Conservation (phyloP, 2,888 invertebrate species). For the Rhimphoctona megacephalus region DNA sequence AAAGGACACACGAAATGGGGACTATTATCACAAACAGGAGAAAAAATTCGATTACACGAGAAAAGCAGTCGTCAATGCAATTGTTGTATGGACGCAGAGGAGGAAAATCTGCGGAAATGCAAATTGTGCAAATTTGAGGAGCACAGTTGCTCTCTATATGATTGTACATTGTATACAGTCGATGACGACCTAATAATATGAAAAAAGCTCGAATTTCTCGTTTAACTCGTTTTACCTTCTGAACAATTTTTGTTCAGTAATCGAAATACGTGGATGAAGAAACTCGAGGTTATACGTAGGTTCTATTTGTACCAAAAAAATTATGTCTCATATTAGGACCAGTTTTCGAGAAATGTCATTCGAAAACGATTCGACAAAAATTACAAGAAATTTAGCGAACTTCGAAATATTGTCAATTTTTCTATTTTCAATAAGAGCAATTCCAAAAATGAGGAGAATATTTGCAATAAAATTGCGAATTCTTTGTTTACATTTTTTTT, state of each 20-base stretch:
- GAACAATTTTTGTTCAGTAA: background rate
- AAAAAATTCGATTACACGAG: constrained; percentile 35
- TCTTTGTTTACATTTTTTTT: background rate
- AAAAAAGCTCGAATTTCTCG: background rate
- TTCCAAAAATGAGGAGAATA: no score
- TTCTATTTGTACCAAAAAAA: no score
- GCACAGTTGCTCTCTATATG: background rate
- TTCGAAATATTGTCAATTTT: no score
- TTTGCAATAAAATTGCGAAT: background rate
- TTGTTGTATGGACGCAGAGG: constrained; percentile 14
- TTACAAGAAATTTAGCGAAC: no score
- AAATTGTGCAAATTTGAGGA: constrained; percentile 28
- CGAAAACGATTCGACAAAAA: no score
- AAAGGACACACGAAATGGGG: background rate
- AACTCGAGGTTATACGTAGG: no score
- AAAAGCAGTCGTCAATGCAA: background rate
- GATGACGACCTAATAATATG: background rate
- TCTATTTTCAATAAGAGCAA: no score
- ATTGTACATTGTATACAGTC: background rate
- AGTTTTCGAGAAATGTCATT: no score
- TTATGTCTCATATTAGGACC: no score
- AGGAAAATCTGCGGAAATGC: background rate
- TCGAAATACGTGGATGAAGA: background rate
- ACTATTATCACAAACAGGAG: constrained; percentile 36
- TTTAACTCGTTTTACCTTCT: background rate